Evolutionary conservation across 2,888 invertebrate genomes (phyloP), one percentile per base, ranked within the genome.

Genomic region (Zootermopsis nevadensis): DNA sequence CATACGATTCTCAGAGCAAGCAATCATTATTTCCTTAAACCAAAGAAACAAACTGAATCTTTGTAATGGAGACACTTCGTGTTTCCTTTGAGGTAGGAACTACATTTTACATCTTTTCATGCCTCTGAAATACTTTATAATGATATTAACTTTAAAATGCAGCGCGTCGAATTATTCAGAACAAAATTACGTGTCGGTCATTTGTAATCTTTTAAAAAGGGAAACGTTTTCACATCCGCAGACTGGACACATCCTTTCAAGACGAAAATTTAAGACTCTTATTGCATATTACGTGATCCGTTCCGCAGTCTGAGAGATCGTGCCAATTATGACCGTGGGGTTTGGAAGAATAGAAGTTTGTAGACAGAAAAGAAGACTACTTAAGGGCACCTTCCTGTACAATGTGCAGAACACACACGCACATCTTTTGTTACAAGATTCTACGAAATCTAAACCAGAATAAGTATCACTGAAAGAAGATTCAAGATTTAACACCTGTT

Each of bases 291-390:
- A 60, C 27, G 60, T 1, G 27, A 60, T 27, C 60, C n/a, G 27
- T 60, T n/a, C n/a, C 60, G 60, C 60, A 60, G 60, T n/a, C 27
- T 27, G n/a, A n/a, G 60, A 60, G 60, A 60, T 27, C 60, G n/a
- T 60, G 60, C 60, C 60, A 60, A 60, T 60, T 60, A 60, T 60
- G 60, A 60, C n/a, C n/a, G 60, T 60, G 60, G 60, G n/a, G 60
- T 12, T 60, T 60, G 27, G 60, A 60, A 60, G 60, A 27, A 60
- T n/a, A 60, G 60, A 60, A 8, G 0, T 27, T 48, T 10, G 19
- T 48, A 48, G 0, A 3, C 15, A 48, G 1, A 48, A 19, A 48
- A 19, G 19, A 48, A 48, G 48, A 48, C 48, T 19, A 48, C 48
- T 48, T 48, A 48, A 48, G 48, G 48, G 48, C 48, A 48, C 4